phyloP scores from a whole-genome alignment of 2,888 invertebrate genomes.

The Apamea sordens region DNA sequence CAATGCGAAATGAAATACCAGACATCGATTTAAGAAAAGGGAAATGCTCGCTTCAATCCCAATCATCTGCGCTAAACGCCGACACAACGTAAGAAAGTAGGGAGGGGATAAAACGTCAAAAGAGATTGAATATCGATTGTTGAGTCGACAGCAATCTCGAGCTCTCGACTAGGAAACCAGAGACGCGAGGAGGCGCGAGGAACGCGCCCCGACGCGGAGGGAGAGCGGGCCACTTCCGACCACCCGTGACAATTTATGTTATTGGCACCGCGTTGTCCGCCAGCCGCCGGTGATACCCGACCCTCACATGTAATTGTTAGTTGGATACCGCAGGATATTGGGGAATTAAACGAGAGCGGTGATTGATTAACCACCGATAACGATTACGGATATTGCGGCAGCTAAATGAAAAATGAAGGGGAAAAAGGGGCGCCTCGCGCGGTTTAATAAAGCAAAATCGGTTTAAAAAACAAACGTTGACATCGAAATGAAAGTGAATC shows the following conservation, averaged over 20 bases:
- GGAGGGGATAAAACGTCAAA: conserved; percentile 87
- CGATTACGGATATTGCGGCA: conserved; percentile 83
- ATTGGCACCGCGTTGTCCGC: conserved; percentile 85
- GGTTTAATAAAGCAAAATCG: conserved; percentile 70
- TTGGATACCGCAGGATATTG: conserved; percentile 88
- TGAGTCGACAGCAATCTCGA: conserved; percentile 87
- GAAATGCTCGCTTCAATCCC: conserved; percentile 79
- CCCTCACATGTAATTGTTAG: conserved; percentile 89
- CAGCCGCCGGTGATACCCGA: conserved; percentile 83
- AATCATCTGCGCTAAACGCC: conserved; percentile 85
- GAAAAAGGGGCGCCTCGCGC: conserved; percentile 57
- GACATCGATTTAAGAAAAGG: conserved; percentile 78
- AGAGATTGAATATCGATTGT: conserved; percentile 90
- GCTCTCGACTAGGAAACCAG: conserved; percentile 66
- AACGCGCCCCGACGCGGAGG: conserved; percentile 62
- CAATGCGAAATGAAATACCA: conserved; percentile 73
- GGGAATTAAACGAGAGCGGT: conserved; percentile 87
- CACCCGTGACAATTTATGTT: conserved; percentile 89
- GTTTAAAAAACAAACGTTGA: conserved; percentile 76
- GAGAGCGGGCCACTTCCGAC: conserved; percentile 80
- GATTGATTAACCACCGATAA: conserved; percentile 88
- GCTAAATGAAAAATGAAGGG: conserved; percentile 80
- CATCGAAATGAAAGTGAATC: conserved; percentile 76
- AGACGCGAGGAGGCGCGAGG: conserved; percentile 66
- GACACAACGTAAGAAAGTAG: conserved; percentile 87